Conservation (phyloP, 2,888 invertebrate species). For the Agrilus mali region DNA sequence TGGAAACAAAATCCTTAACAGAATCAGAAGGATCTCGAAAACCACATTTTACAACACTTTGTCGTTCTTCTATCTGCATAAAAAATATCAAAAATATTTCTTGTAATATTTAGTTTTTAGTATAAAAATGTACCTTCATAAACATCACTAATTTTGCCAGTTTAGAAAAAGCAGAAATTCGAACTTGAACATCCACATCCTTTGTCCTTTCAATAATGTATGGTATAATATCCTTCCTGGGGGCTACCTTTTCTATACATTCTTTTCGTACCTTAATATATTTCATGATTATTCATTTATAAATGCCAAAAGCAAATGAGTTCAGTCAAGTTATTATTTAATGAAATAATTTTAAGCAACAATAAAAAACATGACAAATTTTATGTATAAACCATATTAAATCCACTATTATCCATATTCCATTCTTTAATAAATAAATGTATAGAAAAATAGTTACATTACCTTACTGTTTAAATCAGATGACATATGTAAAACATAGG, state of each 20-base stretch:
- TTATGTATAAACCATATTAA: too few species aligned
- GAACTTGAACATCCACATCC: constrained; percentile 67
- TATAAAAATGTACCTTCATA: constrained; percentile 17
- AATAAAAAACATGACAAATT: too few species aligned
- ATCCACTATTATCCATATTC: not conserved
- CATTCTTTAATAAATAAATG: not conserved
- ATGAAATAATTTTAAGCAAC: too few species aligned
- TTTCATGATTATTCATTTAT: not conserved
- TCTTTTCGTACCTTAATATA: constrained; percentile 36
- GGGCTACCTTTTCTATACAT: constrained; percentile 60
- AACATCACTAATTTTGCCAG: constrained; percentile 14
- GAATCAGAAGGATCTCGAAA: constrained; percentile 46
- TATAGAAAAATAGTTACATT: not conserved
- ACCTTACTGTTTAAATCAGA: constrained; percentile 55
- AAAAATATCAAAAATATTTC: constrained; percentile 18
- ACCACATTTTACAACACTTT: constrained; percentile 47
- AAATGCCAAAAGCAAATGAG: too few species aligned
- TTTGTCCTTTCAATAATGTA: constrained; percentile 58
- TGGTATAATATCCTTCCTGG: constrained; percentile 55
- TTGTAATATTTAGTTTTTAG: constrained; percentile 37
- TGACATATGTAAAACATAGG: constrained; percentile 56
- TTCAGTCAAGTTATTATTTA: too few species aligned
- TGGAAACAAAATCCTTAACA: constrained; percentile 32
- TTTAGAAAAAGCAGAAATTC: constrained; percentile 42
- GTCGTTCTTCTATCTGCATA: constrained; percentile 51